phyloP scores from a whole-genome alignment of 2,113 vertebrate genomes.

The Macaca nemestrina region DNA sequence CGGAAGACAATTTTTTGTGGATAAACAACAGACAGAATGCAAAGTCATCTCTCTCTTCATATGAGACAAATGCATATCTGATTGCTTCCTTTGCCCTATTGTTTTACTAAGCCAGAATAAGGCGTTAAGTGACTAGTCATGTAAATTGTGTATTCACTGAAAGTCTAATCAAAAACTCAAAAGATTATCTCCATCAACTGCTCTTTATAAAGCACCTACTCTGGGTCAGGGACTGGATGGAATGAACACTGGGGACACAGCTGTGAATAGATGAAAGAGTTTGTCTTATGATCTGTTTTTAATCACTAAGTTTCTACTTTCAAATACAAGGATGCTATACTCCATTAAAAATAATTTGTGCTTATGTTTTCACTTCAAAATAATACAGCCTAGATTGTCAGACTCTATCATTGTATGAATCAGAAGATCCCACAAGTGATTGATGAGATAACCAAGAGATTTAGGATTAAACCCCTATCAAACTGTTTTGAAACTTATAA shows the following conservation, averaged over 20 bases:
- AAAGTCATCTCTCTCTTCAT: no score
- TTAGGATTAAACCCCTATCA: not conserved
- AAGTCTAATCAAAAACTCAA: no score
- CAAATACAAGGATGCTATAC: not conserved
- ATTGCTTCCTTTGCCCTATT: no score
- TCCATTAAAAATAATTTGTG: not conserved
- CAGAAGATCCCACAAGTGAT: not conserved
- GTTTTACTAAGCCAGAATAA: no score
- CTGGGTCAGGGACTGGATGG: not conserved
- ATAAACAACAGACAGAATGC: no score
- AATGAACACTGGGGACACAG: not conserved
- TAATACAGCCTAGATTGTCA: not conserved
- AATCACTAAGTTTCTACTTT: conserved; percentile 26
- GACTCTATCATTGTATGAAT: not conserved
- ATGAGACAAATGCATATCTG: no score
- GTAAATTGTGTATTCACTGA: no score
- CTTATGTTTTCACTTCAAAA: conserved; percentile 25
- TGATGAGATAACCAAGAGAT: not conserved
- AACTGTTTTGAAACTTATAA: not conserved
- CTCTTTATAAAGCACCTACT: not conserved
- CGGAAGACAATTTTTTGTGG: no score
- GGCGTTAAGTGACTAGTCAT: no score
- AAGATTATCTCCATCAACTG: not conserved
- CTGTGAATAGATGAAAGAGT: not conserved
- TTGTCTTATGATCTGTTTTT: not conserved